Evolutionary conservation across 1,140 invertebrate species (phyloP).

Genomic region (Nasonia longicornis): DNA sequence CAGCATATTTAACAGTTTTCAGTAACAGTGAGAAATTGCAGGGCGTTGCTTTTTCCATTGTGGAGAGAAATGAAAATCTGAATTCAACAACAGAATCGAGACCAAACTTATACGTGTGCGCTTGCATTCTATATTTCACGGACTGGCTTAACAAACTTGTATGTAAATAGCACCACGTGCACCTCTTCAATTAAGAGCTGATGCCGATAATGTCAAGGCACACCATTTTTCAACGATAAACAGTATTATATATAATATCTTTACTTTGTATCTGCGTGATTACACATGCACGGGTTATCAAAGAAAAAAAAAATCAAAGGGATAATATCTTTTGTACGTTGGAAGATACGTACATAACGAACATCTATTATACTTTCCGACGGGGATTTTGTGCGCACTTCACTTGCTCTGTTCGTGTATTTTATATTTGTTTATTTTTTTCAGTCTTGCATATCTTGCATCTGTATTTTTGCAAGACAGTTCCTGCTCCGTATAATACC

Average conservation of each 20-base stretch:
- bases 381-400: neutral
- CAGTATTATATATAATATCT: slow-evolving; percentile 19
- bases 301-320: neutral
- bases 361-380: neutral
- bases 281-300: neutral
- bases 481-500: neutral
- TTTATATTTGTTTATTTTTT: neutral
- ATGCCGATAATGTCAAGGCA: slow-evolving; percentile 41
- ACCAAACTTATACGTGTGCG: neutral
- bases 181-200: slow-evolving; percentile 32
- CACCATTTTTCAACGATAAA: slow-evolving; percentile 40
- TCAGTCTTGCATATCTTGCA: slow-evolving; percentile 34
- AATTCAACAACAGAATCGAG: neutral
- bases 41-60: neutral
- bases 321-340: slow-evolving; percentile 13
- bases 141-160: slow-evolving; percentile 39
- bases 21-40: neutral
- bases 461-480: neutral
- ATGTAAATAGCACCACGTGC: slow-evolving; percentile 38
- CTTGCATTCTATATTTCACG: slow-evolving; percentile 36
- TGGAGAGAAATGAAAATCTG: neutral
- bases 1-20: neutral
- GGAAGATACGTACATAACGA: slow-evolving; percentile 37
- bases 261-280: neutral
- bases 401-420: neutral